Evolutionary conservation across 2,797 vertebrate species (phyloP), one percentile per base, ranked within the genome.

Genomic region (Eospalax fontanierii): DNA sequence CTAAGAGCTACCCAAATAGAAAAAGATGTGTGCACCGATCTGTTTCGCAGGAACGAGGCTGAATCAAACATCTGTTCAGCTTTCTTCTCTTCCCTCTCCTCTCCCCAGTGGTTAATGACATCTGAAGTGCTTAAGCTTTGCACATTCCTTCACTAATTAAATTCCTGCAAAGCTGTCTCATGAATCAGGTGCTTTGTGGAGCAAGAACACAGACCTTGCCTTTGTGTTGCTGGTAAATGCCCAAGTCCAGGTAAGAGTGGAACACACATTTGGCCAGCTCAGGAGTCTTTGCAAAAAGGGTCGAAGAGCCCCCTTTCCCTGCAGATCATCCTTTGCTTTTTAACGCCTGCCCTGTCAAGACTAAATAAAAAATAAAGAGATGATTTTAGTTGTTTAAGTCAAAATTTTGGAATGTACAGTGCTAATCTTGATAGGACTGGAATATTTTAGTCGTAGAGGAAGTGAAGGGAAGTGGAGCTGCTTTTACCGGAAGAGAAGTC

Each of bases 121-220:
- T 96, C 95, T 90, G 97, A 95, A 90, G 65, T 0, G 0, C 91
- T 73, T 90, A 92, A 94, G 93, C 90, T 85, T 50, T 92, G 86
- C 84, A 96, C 94, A 92, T 90, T 96, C 93, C 97, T 97, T 93
- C 84, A 28, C 95, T 95, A 97, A 97, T 97, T 98, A 97, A 97
- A 97, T 95, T 98, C 96, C 94, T 95, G 71, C 33, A 82, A 95
- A 81, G 86, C 89, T 95, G 89, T 88, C 95, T 97, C 91, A 91
- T 84, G 92, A 97, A 97, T 96, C 95, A 97, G 93, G 86, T 96
- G 96, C 93, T 97, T 97, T 97, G 96, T 95, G 76, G 73, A 84
- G 95, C 93, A 95, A 50, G 68, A 94, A 73, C 80, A 96, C 93
- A 97, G 93, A 68, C 33, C 28, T 19, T 5, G 76, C 81, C 93